phyloP scores from a whole-genome alignment of 2,797 vertebrate genomes.

The Strix occidentalis region DNA sequence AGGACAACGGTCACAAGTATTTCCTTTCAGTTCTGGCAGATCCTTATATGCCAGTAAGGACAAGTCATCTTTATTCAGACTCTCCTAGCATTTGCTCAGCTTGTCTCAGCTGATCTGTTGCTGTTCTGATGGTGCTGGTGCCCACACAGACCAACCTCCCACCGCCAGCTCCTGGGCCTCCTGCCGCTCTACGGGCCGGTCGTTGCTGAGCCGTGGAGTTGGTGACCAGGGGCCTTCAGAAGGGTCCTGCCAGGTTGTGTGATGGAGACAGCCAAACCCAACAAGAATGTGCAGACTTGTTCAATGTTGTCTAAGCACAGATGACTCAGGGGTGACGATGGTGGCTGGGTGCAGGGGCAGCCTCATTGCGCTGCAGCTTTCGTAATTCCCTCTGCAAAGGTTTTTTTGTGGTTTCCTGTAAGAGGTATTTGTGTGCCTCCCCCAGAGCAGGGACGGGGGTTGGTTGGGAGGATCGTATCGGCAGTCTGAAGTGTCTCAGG shows the following conservation, averaged over 20 bases:
- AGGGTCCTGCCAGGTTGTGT: accelerated
- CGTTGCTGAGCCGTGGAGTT: not conserved
- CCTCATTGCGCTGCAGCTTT: not conserved
- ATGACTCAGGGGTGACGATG: not conserved
- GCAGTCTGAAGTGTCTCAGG: not conserved
- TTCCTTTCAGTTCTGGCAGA: constrained; percentile 96
- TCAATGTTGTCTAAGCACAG: accelerated
- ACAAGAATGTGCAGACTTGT: accelerated
- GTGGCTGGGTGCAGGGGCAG: not conserved
- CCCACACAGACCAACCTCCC: not conserved
- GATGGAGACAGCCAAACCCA: not conserved
- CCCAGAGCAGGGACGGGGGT: not conserved
- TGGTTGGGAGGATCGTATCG: not conserved
- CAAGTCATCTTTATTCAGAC: not conserved
- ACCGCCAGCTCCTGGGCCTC: not conserved
- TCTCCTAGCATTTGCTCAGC: not conserved
- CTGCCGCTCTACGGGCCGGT: not conserved
- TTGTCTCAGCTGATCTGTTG: too few species aligned
- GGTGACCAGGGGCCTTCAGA: not conserved
- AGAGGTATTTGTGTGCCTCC: not conserved
- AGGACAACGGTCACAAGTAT: constrained; percentile 98
- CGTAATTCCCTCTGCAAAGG: not conserved
- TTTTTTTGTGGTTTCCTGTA: not conserved
- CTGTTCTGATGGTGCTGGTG: not conserved
- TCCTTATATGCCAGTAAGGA: constrained; percentile 97